A percentile compares a stretch with the other conserved stretches of the same genome.
These are phyloP conservation scores for Falco berigora DNA, from an alignment of 2,797 vertebrate species.

Conservation along the genomic window DNA sequence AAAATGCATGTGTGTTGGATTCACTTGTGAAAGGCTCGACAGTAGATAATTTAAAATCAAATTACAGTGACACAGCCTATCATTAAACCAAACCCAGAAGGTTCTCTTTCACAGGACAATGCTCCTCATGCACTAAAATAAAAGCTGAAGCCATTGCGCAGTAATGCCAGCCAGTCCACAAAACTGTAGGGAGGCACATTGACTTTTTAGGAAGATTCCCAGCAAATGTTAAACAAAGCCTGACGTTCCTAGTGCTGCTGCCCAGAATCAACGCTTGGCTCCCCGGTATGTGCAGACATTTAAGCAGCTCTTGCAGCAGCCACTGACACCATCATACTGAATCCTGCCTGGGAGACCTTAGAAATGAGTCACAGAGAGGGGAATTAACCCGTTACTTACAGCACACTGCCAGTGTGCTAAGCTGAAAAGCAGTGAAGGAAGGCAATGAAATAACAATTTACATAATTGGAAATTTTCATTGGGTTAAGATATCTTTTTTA, in stretches of 20 bases:
- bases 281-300: background rate
- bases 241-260: background rate
- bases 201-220: slow-evolving; percentile 42
- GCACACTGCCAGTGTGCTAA: background rate
- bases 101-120: slow-evolving; percentile 6
- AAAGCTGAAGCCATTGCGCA: background rate
- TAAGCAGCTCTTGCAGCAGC: background rate
- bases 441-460: background rate
- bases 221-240: slow-evolving; percentile 20
- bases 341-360: background rate
- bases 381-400: background rate
- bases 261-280: background rate
- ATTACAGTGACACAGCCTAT: background rate
- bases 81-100: background rate
- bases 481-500: background rate
- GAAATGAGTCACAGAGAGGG: background rate
- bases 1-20: background rate
- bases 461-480: background rate
- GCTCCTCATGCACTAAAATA: background rate
- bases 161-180: background rate
- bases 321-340: background rate
- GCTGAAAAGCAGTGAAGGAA: background rate
- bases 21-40: background rate
- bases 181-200: background rate
- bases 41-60: slow-evolving; percentile 32